phyloP scores from a whole-genome alignment of 2,113 vertebrate genomes.

The Lynx canadensis region DNA sequence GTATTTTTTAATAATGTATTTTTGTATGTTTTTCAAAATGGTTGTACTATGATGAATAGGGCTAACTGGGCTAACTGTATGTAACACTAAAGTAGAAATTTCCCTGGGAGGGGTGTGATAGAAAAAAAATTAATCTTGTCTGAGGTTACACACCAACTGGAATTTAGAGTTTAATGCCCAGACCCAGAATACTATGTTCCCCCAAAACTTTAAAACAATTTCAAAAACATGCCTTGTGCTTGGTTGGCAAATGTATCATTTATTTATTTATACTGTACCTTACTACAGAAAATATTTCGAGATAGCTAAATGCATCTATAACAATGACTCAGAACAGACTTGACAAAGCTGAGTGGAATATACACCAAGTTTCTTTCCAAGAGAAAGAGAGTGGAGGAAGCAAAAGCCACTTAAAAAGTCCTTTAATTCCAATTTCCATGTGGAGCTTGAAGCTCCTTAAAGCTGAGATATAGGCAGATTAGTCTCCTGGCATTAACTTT shows the following conservation, averaged over 20 bases:
- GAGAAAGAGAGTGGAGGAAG: neutral
- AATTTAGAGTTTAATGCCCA: neutral
- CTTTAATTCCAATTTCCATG: conserved; percentile 8
- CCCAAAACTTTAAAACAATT: neutral
- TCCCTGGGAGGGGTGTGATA: neutral
- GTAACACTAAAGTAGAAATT: neutral
- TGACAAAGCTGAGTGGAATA: neutral
- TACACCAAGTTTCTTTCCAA: conserved; percentile 24
- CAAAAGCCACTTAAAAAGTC: conserved; percentile 30
- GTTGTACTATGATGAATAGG: neutral
- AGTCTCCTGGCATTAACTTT: neutral
- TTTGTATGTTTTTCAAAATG: conserved; percentile 52
- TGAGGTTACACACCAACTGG: neutral
- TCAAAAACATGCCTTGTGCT: neutral
- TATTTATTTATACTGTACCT: neutral
- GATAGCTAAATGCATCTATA: neutral
- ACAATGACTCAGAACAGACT: conserved; percentile 16
- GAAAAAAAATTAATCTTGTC: neutral
- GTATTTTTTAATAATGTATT: neutral
- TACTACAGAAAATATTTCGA: neutral
- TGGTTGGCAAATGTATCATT: neutral
- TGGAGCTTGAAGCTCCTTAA: neutral
- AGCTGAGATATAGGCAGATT: conserved; percentile 20
- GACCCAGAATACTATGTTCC: neutral
- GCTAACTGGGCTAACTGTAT: neutral